Conservation (phyloP, 30 jellyfish, hydroid and myxozoan genomes). For the Hydra vulgaris region DNA sequence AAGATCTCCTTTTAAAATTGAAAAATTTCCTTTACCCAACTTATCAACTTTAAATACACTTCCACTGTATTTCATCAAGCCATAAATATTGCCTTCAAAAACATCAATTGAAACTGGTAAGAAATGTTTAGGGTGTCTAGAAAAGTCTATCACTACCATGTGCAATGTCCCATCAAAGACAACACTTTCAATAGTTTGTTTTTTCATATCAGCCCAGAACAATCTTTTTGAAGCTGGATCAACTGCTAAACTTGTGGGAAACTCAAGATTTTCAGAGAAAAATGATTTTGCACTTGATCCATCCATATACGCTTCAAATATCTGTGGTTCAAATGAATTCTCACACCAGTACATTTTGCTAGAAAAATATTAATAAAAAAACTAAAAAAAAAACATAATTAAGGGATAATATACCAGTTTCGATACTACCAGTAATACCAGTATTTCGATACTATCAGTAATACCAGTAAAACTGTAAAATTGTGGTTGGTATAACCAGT, state of each 20-base stretch:
- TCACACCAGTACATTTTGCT: conserved; percentile 66
- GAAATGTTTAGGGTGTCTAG: conserved; percentile 10
- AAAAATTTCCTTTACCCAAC: conserved; percentile 39
- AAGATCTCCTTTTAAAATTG: conserved; percentile 32
- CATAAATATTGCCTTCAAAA: conserved; percentile 64
- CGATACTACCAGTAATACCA: no score
- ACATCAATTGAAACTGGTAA: conserved; percentile 63
- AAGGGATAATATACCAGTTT: no score
- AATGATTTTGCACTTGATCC: conserved; percentile 46
- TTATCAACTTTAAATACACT: conserved; percentile 48
- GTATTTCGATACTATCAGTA: no score
- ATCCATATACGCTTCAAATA: conserved; percentile 60
- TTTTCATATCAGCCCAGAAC: conserved; percentile 91
- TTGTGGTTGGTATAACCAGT: no score
- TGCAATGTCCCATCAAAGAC: conserved; percentile 59
- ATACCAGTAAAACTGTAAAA: no score
- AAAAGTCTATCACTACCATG: conserved; percentile 28
- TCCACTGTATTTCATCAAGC: conserved; percentile 52
- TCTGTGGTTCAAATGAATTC: conserved; percentile 39
- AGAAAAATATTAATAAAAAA: not conserved
- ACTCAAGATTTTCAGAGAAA: conserved; percentile 49
- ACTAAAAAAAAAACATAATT: no score
- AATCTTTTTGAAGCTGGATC: conserved; percentile 67
- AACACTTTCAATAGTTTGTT: conserved; percentile 50
- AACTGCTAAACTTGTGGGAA: conserved; percentile 70